Percentiles rank a stretch among this genome's conserved stretches.
Evolutionary conservation across 2,797 vertebrate genomes (phyloP).

Genomic region (Nannoperca obscura): DNA sequence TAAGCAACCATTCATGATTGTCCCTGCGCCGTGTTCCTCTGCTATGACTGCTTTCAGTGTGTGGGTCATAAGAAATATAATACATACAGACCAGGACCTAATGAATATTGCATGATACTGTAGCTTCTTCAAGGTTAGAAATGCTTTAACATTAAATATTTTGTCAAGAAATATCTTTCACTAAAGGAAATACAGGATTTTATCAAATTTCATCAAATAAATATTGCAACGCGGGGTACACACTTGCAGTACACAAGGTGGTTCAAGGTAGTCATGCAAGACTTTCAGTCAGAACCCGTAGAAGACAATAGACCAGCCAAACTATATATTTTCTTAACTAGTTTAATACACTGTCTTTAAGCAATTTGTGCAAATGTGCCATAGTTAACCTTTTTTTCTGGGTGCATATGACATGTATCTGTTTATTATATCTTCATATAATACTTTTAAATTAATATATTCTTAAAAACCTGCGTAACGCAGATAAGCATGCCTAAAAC

Average conservation of each 20-base stretch:
- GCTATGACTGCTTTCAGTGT: neutral
- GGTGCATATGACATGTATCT: no score
- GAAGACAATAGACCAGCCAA: neutral
- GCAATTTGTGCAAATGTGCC: neutral
- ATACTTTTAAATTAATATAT: neutral
- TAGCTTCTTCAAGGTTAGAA: neutral
- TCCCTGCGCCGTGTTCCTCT: neutral
- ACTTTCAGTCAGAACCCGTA: neutral
- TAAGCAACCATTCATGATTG: conserved; percentile 8
- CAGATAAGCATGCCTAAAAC: neutral
- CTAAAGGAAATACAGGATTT: neutral
- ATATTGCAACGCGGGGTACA: no score
- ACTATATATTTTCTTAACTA: no score
- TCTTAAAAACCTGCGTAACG: neutral
- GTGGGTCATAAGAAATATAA: neutral
- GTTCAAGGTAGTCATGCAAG: neutral
- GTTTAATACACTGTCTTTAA: neutral
- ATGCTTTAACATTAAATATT: neutral
- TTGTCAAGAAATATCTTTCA: neutral
- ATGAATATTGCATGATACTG: conserved; percentile 25
- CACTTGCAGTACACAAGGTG: neutral
- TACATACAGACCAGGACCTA: neutral
- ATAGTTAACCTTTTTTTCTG: neutral
- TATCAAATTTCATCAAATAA: neutral
- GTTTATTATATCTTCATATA: neutral